Base-by-base conservation (phyloP, 2,797 vertebrate species). In the Argyrosomus regius region DNA sequence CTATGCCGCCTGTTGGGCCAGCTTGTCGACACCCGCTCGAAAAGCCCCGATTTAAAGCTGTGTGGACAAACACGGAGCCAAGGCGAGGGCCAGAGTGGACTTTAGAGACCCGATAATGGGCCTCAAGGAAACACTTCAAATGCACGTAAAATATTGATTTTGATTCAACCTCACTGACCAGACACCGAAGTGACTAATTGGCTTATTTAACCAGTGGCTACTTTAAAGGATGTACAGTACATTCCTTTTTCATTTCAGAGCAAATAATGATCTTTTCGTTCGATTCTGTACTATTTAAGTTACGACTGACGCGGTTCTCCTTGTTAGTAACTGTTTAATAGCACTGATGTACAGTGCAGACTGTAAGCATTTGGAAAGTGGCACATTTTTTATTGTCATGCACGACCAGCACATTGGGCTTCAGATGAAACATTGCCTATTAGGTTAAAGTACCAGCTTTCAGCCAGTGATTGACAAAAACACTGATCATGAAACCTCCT, bases 111-210 rank as follows among this genome's bases (percentile, higher is more conserved):
- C 14, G 60, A 83, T 92, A 93, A 93, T 88, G 86, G 91, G 77
- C 85, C 87, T 54, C 50, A 59, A 77, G 65, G 70, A 88, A 88
- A 87, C 77, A 78, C 79, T 85, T 80, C 46, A 84, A 78, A 84
- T 69, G 75, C 69, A 80, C 57, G 60, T 52, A 74, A 73, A 75
- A 43, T 78, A 91, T 91, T 85, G 91, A 91, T 93, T 88, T 74
- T 28, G 75, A 87, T 75, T 83, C 85, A 83, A 84, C 85, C 79
- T 67, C 46, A 66, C 74, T 79, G 85, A 86, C 85, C 81, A 74
- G 53, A 88, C 85, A 35, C 35, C 8, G 85, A 88, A 88, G 77
- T 86, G 85, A 87, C 85, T 93, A 92, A 92, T 87, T 90, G 90
- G 86, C 85, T 88, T 84, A 82, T 92, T 93, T 89, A 89, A 90